These are phyloP conservation scores for Orthonychiurus folsomi DNA, from an alignment of 2,888 invertebrate species.

Conservation along the genomic window DNA sequence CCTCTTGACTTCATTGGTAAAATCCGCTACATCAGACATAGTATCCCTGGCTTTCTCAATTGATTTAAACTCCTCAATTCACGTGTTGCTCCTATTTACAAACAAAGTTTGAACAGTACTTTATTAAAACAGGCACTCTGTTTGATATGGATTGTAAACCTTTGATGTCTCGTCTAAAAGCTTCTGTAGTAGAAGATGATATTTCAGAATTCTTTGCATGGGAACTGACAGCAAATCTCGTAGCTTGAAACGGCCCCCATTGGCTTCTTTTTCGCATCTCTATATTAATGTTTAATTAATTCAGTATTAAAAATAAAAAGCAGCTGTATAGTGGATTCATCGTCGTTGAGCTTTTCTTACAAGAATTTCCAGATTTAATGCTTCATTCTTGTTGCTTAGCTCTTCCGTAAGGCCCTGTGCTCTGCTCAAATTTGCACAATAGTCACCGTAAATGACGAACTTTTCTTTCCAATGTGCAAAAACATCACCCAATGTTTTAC, in stretches of 20 bases:
- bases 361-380: slow-evolving; percentile 58
- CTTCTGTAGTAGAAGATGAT: slow-evolving; percentile 86
- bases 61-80: slow-evolving; percentile 37
- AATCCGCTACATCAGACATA: slow-evolving; percentile 93
- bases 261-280: slow-evolving; percentile 88
- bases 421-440: slow-evolving; percentile 83
- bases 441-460: slow-evolving; percentile 87
- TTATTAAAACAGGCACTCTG: neutral
- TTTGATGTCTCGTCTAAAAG: slow-evolving; percentile 75
- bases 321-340: neutral
- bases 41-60: slow-evolving; percentile 66
- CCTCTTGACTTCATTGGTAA: slow-evolving; percentile 94
- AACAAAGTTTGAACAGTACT: neutral
- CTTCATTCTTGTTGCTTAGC: slow-evolving; percentile 57
- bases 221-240: slow-evolving; percentile 94
- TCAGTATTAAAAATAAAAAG: no score
- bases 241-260: slow-evolving; percentile 87
- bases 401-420: slow-evolving; percentile 81
- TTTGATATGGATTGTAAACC: no score
- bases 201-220: slow-evolving; percentile 96
- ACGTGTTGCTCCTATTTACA: slow-evolving; percentile 30
- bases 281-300: slow-evolving; percentile 43
- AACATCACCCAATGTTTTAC: slow-evolving; percentile 60
- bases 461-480: slow-evolving; percentile 85
- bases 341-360: slow-evolving; percentile 47